phyloP scores from a whole-genome alignment of 2,797 vertebrate genomes.

The Gymnodraco acuticeps region DNA sequence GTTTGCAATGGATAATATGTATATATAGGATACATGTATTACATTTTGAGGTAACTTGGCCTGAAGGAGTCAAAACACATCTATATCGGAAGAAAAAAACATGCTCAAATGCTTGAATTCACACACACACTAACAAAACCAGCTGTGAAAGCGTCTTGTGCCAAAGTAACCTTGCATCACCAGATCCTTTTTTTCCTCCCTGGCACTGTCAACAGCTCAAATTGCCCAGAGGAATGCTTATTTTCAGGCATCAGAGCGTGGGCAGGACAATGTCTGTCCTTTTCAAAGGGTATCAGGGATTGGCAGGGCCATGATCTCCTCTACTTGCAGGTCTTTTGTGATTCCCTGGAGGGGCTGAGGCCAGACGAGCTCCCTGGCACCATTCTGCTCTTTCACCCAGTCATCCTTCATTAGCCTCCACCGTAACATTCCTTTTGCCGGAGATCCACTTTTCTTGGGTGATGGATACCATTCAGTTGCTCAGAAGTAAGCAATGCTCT shows the following conservation, averaged over 20 bases:
- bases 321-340: conserved; percentile 73
- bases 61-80: not conserved
- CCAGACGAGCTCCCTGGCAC: conserved; percentile 67
- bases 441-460: conserved; percentile 33
- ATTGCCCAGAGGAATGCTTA: conserved; percentile 72
- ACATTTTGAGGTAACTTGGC: not conserved
- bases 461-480: not conserved
- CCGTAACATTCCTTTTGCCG: conserved; percentile 54
- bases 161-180: conserved; percentile 49
- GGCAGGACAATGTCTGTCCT: conserved; percentile 76
- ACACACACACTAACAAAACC: conserved; percentile 17
- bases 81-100: conserved; percentile 11
- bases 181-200: conserved; percentile 30
- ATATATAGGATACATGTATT: not conserved
- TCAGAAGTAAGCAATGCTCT: not conserved
- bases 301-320: conserved; percentile 75
- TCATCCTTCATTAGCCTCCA: conserved; percentile 77
- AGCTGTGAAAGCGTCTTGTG: conserved; percentile 47
- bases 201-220: conserved; percentile 49
- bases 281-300: conserved; percentile 79
- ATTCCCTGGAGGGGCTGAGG: conserved; percentile 67
- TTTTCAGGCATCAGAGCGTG: conserved; percentile 70
- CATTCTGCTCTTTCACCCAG: conserved; percentile 76
- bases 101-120: conserved; percentile 13
- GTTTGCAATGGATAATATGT: not conserved